phyloP scores from a whole-genome alignment of 2,113 vertebrate species.

The Notothenia coriiceps region DNA sequence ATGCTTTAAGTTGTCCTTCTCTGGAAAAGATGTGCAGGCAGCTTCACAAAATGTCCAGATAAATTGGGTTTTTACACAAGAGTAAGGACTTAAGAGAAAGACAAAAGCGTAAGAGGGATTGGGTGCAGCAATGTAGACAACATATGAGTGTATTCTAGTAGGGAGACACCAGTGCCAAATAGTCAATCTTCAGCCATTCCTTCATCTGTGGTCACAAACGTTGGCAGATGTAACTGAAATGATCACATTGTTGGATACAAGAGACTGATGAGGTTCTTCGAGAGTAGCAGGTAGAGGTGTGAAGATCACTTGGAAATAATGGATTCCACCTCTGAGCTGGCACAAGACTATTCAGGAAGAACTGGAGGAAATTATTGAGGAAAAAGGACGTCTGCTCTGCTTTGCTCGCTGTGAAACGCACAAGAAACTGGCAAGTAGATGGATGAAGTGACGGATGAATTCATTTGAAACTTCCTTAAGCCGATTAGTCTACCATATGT shows the following conservation, averaged over 20 bases:
- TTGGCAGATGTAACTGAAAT: constrained; percentile 7
- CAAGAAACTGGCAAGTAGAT: constrained; percentile 29
- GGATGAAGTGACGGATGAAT: constrained; percentile 28
- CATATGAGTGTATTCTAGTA: neutral
- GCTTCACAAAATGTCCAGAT: neutral
- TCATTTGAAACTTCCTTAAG: constrained; percentile 8
- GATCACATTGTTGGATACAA: neutral
- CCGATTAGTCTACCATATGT: constrained; percentile 18
- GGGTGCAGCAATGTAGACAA: neutral
- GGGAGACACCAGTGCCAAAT: neutral
- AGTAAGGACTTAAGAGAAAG: neutral
- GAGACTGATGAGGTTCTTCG: neutral
- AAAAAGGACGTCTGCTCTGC: constrained; percentile 17
- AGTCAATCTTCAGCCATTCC: neutral
- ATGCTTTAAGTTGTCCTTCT: neutral
- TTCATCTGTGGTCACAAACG: neutral
- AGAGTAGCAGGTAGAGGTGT: constrained; percentile 3
- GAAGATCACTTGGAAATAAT: constrained; percentile 15
- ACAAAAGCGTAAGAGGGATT: neutral
- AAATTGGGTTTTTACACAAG: neutral
- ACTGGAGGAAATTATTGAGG: constrained; percentile 11
- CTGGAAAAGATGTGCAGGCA: neutral
- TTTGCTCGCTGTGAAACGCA: constrained; percentile 21
- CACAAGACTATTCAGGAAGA: constrained; percentile 28
- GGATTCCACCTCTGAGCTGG: constrained; percentile 19